phyloP scores from a whole-genome alignment of 1,140 invertebrate species.

The Lepidurus couesii region DNA sequence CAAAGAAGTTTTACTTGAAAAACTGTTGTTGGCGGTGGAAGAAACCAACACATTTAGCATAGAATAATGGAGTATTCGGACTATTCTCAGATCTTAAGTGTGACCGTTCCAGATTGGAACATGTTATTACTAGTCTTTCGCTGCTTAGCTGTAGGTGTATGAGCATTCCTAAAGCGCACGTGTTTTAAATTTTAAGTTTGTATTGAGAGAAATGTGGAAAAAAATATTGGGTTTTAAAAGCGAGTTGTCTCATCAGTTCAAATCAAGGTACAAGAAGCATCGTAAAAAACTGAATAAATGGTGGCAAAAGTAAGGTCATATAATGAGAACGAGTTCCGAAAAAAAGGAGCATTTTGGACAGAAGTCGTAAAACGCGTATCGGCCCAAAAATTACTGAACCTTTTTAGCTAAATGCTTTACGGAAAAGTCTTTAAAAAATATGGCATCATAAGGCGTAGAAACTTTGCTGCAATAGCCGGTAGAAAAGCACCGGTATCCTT shows the following conservation, averaged over 20 bases:
- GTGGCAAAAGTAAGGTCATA: no score
- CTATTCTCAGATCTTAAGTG: background rate
- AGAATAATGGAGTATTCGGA: slow-evolving; percentile 56
- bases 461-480: background rate
- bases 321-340: no score
- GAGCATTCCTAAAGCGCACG: background rate
- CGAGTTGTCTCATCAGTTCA: no score
- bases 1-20: slow-evolving; percentile 86
- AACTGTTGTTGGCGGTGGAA: slow-evolving; percentile 88
- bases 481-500: slow-evolving; percentile 38
- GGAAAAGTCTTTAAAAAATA: background rate
- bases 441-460: background rate
- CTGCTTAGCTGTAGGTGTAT: background rate
- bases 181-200: slow-evolving; percentile 3
- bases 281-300: no score
- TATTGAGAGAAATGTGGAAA: background rate
- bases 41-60: slow-evolving; percentile 97
- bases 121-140: slow-evolving; percentile 14
- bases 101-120: background rate
- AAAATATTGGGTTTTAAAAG: slow-evolving; percentile 17
- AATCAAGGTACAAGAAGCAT: no score
- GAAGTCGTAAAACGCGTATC: no score
- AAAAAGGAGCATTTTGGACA: no score
- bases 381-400: background rate
- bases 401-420: background rate